Evolutionary conservation across 2,797 vertebrate species (phyloP), one percentile per base, ranked within the genome.

Genomic region (Miichthys miiuy): DNA sequence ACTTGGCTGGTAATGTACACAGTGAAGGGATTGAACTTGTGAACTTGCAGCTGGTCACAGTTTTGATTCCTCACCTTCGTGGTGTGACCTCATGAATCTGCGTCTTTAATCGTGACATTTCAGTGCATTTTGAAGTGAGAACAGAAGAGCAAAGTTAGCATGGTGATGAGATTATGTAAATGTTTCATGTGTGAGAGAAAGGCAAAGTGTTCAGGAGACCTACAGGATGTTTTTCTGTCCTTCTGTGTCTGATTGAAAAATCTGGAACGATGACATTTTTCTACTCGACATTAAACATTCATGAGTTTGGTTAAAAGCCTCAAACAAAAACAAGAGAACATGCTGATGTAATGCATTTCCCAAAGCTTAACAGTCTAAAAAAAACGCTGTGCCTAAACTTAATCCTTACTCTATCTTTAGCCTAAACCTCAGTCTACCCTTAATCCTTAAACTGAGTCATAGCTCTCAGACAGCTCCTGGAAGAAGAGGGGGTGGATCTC

Each of bases 271-370:
- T 30, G 34, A 42, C 11, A 65, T 14, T 27, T 70, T 66, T 70
- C 20, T 38, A 7, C 54, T 54, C 41, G 4, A n/a, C 55, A 44
- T 71, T 34, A 75, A 81, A 81, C 27, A 68, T 56, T 55, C 23
- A 67, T 50, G 18, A 50, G 42, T 76, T 55, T 66, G 65, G 42
- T 18, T 48, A 3, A 46, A 70, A 34, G 50, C 63, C 34, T 8
- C 34, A 38, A 9, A 50, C 25, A 57, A 27, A n/a, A 2, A 5
- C 41, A 38, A 38, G 25, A 65, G 46, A 46, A 10, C 25, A 27
- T 14, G 3, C 5, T 44, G 58, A 34, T 16, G 46, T 38, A 9
- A 20, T 18, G 17, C 60, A 44, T 18, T 57, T 61, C 41, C 58
- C 13, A 42, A 23, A 61, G 18, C 27, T 57, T 11, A 1, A 6